Evolutionary conservation across 2,888 invertebrate species (phyloP).

Genomic region (Mimas tiliae): DNA sequence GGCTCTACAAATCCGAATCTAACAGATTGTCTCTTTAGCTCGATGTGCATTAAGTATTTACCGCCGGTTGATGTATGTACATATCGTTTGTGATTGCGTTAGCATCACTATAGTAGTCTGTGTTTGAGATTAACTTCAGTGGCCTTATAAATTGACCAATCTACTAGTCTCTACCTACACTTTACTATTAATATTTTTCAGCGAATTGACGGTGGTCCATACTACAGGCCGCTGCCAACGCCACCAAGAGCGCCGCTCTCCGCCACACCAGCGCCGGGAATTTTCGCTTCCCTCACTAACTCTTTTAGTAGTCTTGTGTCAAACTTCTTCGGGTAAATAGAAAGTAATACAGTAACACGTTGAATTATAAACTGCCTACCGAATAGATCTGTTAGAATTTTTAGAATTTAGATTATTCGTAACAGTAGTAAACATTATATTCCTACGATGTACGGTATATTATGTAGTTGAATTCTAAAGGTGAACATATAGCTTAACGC

Average conservation of each 20-base stretch:
- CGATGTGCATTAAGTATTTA: too few species aligned
- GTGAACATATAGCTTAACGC: too few species aligned
- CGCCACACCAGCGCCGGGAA: slow-evolving; percentile 82
- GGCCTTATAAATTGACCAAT: too few species aligned
- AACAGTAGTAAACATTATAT: slow-evolving; percentile 4
- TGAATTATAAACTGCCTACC: slow-evolving; percentile 10
- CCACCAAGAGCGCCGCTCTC: slow-evolving; percentile 76
- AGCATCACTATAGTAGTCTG: too few species aligned
- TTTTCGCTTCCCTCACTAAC: slow-evolving; percentile 90
- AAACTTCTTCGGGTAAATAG: slow-evolving; percentile 88
- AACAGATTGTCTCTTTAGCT: too few species aligned
- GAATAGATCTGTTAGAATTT: not conserved
- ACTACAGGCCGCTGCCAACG: slow-evolving; percentile 86
- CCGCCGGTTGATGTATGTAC: too few species aligned
- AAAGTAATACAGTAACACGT: not conserved
- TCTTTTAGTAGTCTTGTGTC: slow-evolving; percentile 91
- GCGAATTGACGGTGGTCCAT: slow-evolving; percentile 88
- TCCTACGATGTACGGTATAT: not conserved
- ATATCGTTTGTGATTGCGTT: too few species aligned
- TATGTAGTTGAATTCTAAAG: not conserved
- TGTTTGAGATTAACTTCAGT: too few species aligned
- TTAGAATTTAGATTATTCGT: not conserved
- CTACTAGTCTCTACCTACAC: too few species aligned
- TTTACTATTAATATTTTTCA: slow-evolving; percentile 54
- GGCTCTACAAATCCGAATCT: too few species aligned